These are phyloP conservation scores for Smittia sp. DNA, from an alignment of 2,888 invertebrate genomes.

Conservation along the genomic window DNA sequence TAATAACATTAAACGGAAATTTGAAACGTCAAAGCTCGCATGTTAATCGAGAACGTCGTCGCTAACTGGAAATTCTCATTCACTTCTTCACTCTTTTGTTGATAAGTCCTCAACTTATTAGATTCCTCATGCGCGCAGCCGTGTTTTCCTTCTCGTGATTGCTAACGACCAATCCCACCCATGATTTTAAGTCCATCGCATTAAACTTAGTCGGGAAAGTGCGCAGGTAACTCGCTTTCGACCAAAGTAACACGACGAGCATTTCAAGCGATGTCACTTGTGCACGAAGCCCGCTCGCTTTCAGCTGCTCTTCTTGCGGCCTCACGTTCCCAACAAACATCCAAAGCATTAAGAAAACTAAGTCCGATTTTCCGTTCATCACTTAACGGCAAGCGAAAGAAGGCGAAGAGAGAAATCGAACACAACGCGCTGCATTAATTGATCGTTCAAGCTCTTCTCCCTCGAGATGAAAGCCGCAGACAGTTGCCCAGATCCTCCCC, in stretches of 20 bases:
- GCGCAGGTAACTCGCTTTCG: not conserved
- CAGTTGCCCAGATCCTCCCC: slow-evolving; percentile 6
- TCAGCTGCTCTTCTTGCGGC: too few species aligned
- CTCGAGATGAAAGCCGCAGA: not conserved
- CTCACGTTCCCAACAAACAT: not conserved
- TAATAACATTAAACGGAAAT: slow-evolving; percentile 8
- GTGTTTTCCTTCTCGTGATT: not conserved
- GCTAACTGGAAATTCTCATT: too few species aligned
- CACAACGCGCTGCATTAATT: not conserved
- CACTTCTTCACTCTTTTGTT: not conserved
- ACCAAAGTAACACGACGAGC: not conserved
- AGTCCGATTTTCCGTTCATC: slow-evolving; percentile 13
- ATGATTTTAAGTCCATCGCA: not conserved
- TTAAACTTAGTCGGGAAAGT: not conserved
- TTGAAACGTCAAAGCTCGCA: not conserved
- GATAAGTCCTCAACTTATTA: not conserved
- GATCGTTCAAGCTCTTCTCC: not conserved
- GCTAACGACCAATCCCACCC: slow-evolving; percentile 5
- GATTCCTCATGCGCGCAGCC: not conserved
- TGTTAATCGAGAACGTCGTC: not conserved
- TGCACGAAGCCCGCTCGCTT: too few species aligned
- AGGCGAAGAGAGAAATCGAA: not conserved
- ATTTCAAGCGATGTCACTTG: not conserved
- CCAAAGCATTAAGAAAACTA: not conserved
- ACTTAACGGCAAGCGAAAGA: not conserved